A percentile compares a stretch with the other conserved stretches of the same genome.
These are phyloP conservation scores for Aplodontia rufa DNA, from an alignment of 2,113 vertebrate genomes.

Conservation along the genomic window DNA sequence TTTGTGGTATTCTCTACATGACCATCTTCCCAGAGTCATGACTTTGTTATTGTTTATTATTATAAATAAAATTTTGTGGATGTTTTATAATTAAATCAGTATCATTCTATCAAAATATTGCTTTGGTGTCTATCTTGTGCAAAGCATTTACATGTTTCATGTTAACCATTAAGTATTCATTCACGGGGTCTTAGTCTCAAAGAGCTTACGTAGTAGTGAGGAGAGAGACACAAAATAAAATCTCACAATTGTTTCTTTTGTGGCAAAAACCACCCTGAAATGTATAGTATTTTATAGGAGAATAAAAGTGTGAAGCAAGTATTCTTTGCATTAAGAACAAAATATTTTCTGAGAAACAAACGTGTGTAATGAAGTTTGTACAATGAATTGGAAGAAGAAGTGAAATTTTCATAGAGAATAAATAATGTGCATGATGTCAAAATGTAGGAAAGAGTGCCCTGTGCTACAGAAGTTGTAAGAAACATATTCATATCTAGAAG, in stretches of 20 bases:
- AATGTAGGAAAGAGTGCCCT: not conserved
- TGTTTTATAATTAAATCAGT: not conserved
- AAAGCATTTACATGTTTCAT: not conserved
- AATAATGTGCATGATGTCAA: not conserved
- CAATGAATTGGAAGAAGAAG: not conserved
- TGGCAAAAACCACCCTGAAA: not conserved
- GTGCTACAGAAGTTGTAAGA: not conserved
- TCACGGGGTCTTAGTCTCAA: accelerated
- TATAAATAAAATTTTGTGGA: not conserved
- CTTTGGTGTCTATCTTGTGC: not conserved
- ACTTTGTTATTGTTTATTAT: not conserved
- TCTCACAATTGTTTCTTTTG: not conserved
- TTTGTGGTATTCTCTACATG: not conserved
- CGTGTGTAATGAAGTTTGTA: not conserved
- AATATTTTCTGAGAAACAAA: not conserved
- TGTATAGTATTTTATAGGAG: not conserved
- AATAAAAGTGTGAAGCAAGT: not conserved
- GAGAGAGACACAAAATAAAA: not conserved
- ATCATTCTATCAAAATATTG: not conserved
- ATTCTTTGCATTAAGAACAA: not conserved
- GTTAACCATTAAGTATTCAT: not conserved
- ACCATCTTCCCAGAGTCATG: not conserved
- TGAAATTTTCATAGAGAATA: not conserved
- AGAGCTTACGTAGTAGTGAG: not conserved
- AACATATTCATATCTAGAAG: not conserved